Evolutionary conservation across 1,140 invertebrate genomes (phyloP).

Genomic region (Drosophila watanabei): DNA sequence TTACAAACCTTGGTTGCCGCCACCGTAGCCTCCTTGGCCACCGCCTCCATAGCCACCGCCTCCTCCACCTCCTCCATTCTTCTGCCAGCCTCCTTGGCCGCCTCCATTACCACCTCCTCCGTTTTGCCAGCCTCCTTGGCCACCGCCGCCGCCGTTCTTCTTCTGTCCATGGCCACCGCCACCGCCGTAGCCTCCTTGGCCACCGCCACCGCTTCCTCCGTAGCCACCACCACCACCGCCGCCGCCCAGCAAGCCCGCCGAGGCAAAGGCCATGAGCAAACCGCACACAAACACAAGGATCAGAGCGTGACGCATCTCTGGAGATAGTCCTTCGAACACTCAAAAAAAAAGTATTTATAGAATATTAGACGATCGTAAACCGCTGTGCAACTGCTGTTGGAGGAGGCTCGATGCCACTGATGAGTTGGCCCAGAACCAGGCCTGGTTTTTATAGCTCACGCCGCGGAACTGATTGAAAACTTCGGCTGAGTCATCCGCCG

Average conservation of each 20-base stretch:
- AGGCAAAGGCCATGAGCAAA: constrained; percentile 58
- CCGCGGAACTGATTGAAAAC: constrained; percentile 30
- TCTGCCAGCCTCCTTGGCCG: constrained; percentile 40
- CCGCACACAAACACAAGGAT: constrained; percentile 62
- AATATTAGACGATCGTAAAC: not conserved
- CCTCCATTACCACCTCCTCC: constrained; percentile 25
- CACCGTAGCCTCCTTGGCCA: constrained; percentile 33
- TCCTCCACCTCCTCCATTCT: constrained; percentile 33
- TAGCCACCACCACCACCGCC: constrained; percentile 20
- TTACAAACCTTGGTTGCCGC: constrained; percentile 36
- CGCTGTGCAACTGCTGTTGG: constrained; percentile 51
- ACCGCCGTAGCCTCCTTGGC: constrained; percentile 25
- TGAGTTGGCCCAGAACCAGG: constrained; percentile 36
- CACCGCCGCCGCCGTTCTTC: constrained; percentile 22
- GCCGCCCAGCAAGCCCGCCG: constrained; percentile 54
- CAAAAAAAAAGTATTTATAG: constrained; percentile 7
- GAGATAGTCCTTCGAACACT: constrained; percentile 2
- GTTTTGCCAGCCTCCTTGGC: constrained; percentile 43
- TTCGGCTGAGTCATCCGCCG: constrained; percentile 60
- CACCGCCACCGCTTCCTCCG: constrained; percentile 24
- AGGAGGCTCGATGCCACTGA: constrained; percentile 68
- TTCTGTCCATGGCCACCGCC: constrained; percentile 31
- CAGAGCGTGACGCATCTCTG: constrained; percentile 63
- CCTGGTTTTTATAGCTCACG: constrained; percentile 62
- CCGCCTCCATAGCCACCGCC: constrained; percentile 20